A percentile compares a stretch with the other conserved stretches of the same genome.
These are phyloP conservation scores for Pyxicephalus adspersus DNA, from an alignment of 2,113 vertebrate species.

Conservation along the genomic window DNA sequence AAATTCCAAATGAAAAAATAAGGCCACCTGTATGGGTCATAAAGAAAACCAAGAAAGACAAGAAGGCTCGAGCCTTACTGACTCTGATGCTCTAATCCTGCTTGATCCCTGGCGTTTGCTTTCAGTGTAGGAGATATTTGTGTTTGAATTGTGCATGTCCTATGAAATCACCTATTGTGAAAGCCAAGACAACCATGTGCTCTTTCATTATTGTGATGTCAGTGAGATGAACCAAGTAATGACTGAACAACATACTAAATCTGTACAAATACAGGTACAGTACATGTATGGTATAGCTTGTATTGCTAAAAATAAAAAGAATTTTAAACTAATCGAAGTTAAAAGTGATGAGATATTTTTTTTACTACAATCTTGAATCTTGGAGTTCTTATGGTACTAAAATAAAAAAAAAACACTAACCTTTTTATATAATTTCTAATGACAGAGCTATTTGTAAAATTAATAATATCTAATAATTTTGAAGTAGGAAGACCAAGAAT, in stretches of 20 bases:
- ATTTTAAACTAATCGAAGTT: too few species aligned
- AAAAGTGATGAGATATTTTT: too few species aligned
- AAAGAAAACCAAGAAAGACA: slow-evolving; percentile 62
- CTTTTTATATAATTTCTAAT: too few species aligned
- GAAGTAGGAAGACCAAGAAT: too few species aligned
- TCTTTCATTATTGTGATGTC: neutral
- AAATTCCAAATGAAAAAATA: slow-evolving; percentile 67
- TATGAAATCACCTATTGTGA: slow-evolving; percentile 49
- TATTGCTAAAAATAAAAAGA: too few species aligned
- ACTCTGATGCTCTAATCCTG: slow-evolving; percentile 56
- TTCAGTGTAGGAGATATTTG: slow-evolving; percentile 61
- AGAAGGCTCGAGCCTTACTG: slow-evolving; percentile 53
- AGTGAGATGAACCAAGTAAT: neutral
- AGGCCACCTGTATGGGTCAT: slow-evolving; percentile 69
- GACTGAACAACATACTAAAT: neutral
- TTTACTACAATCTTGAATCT: too few species aligned
- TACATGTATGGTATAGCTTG: too few species aligned
- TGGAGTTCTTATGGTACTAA: too few species aligned
- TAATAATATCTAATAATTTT: too few species aligned
- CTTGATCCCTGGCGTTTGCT: slow-evolving; percentile 58
- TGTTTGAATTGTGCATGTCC: slow-evolving; percentile 60
- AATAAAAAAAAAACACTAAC: too few species aligned
- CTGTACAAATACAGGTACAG: too few species aligned
- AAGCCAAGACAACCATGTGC: neutral
- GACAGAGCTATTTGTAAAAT: too few species aligned